Evolutionary conservation across 2,113 vertebrate genomes (phyloP).

Genomic region (Camelus dromedarius): DNA sequence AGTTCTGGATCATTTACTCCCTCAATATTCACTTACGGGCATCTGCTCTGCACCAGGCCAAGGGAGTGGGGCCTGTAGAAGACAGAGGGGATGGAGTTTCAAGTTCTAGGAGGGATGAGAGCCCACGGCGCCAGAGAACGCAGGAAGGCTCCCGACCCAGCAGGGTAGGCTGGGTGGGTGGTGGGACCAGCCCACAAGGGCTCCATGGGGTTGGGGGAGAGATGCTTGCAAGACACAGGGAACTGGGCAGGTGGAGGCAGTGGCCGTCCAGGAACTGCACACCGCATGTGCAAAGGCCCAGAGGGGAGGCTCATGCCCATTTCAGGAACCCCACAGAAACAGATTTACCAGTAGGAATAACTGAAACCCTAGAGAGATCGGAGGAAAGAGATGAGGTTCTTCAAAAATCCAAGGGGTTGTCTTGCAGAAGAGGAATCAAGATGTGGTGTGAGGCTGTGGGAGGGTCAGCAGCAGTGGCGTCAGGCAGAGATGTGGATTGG

Average conservation of each 20-base stretch:
- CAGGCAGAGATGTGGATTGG: neutral
- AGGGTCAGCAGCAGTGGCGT: neutral
- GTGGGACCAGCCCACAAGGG: neutral
- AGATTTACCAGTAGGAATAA: neutral
- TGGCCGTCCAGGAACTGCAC: neutral
- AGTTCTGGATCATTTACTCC: slow-evolving; percentile 45
- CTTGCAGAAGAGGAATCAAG: neutral
- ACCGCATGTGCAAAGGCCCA: neutral
- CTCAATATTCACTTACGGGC: slow-evolving; percentile 14
- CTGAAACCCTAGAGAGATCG: neutral
- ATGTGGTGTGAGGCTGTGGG: fast-evolving
- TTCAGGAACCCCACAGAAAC: neutral
- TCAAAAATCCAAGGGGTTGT: neutral
- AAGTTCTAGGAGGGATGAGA: neutral
- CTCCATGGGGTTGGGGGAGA: neutral
- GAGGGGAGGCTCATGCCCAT: neutral
- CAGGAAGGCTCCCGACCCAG: fast-evolving
- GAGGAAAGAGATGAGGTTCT: neutral
- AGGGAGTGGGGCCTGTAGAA: neutral
- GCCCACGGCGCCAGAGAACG: neutral
- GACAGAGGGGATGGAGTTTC: neutral
- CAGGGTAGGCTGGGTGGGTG: neutral
- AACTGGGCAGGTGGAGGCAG: neutral
- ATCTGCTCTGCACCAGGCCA: neutral
- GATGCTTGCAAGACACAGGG: neutral